Conservation (phyloP, 1,140 invertebrate species). For the Linepithema humile region DNA sequence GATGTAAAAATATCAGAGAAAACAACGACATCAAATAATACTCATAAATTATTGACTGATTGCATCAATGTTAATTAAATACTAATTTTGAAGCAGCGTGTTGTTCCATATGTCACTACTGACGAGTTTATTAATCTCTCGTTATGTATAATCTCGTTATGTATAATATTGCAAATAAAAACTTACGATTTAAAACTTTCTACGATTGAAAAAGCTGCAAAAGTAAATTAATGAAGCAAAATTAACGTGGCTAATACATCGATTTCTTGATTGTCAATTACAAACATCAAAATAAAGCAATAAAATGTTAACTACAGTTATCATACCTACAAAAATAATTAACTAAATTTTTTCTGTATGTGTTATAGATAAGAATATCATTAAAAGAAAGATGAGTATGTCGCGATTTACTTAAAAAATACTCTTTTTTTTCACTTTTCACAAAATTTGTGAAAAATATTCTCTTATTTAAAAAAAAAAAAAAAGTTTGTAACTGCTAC, state of each 20-base stretch:
- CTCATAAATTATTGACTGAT: background rate
- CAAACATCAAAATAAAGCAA: constrained; percentile 4
- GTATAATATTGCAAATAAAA: background rate
- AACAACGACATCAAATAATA: background rate
- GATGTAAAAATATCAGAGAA: background rate
- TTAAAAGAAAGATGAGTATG: background rate
- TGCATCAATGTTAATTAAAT: constrained; percentile 7
- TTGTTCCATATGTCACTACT: background rate
- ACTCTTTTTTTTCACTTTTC: background rate
- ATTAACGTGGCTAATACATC: background rate
- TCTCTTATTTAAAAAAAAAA: background rate
- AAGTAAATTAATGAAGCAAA: background rate
- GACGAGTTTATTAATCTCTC: constrained; percentile 8
- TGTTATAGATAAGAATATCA: background rate
- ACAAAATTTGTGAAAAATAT: background rate
- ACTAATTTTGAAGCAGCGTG: background rate
- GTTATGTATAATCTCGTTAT: too few species aligned
- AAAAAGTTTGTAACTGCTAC: background rate
- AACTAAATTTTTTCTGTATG: background rate
- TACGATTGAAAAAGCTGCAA: background rate
- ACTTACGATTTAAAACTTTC: background rate
- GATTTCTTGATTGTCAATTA: background rate
- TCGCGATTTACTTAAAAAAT: background rate
- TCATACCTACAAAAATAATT: background rate
- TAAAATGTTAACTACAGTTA: background rate